Base-by-base conservation (phyloP, 2,797 vertebrate genomes). In the Stomatorhinus walkeri region DNA sequence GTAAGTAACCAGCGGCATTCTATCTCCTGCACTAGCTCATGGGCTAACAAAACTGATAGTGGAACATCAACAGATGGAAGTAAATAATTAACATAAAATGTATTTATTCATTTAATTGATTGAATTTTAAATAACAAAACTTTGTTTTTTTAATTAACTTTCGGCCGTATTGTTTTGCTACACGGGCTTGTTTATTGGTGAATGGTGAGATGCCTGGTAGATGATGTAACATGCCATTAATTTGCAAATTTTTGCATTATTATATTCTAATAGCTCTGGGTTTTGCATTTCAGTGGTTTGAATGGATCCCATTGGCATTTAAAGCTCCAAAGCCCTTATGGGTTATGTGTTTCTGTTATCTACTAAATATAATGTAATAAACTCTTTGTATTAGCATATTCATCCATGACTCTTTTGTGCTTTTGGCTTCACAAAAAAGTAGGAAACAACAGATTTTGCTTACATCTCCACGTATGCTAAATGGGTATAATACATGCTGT, bases 211-310 rank as follows among this genome's bases (percentile, higher is more conserved):
- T 46, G 59, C 54, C 61, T 43, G 52, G 46, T 51, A 90, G 87
- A 88, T 85, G 56, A 89, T 89, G 81, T 54, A 88, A 89, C 56
- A 85, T 12, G 56, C 79, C 87, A 88, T 89, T 89, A 89, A 72
- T 85, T 88, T 85, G 85, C 89, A 89, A 56, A 85, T 88, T 88
- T 36, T 61, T 24, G 79, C 32, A 72, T 88, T 90, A 90, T 90
- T 88, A 85, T 79, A 43, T 49, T 90, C 68, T 88, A 90, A 89
- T 88, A 87, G 54, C 79, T 86, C 59, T 49, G 48, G 81, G 48
- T 85, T 46, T 54, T 24, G 52, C 22, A 85, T 88, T 88, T 88
- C 46, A 49, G 86, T 79, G 56, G 76, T 85, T 54, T 88, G 68
- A 88, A 87, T 88, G 16, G 19, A 52, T 68, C 89, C 87, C 72